Evolutionary conservation across 2,888 invertebrate genomes (phyloP).

Genomic region (Galeruca laticollis): DNA sequence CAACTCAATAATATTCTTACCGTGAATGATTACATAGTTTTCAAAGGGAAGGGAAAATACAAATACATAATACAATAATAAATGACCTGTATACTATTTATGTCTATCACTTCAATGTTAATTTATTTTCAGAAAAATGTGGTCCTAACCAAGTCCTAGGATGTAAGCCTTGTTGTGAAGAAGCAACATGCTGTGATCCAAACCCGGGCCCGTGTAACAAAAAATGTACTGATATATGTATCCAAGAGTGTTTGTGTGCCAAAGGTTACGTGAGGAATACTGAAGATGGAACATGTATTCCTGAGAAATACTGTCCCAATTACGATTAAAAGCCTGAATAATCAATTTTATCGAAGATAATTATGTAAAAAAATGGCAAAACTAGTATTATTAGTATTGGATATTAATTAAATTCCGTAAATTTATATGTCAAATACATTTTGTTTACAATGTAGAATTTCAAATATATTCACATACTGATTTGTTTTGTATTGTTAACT

Average conservation of each 20-base stretch:
- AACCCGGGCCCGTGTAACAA: background rate
- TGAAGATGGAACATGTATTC: background rate
- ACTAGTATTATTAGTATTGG: too few species aligned
- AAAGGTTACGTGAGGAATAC: background rate
- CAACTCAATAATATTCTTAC: too few species aligned
- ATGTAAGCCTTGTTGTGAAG: background rate
- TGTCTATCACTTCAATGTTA: background rate
- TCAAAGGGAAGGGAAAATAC: too few species aligned
- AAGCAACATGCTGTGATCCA: conserved; percentile 5
- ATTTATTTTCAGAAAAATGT: background rate
- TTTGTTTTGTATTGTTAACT: too few species aligned
- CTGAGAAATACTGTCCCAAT: background rate
- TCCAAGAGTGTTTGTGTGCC: background rate
- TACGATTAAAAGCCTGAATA: background rate
- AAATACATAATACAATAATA: too few species aligned
- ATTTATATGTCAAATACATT: too few species aligned
- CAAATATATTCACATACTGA: too few species aligned
- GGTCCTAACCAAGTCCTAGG: background rate
- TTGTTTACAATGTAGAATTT: too few species aligned
- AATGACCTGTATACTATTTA: background rate
- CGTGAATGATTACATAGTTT: too few species aligned
- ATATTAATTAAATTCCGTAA: too few species aligned
- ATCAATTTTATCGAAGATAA: background rate
- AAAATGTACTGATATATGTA: background rate
- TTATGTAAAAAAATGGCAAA: too few species aligned